Evolutionary conservation across 2,797 vertebrate genomes (phyloP), one percentile per base, ranked within the genome.

Genomic region (Coranthus polyacanthus): DNA sequence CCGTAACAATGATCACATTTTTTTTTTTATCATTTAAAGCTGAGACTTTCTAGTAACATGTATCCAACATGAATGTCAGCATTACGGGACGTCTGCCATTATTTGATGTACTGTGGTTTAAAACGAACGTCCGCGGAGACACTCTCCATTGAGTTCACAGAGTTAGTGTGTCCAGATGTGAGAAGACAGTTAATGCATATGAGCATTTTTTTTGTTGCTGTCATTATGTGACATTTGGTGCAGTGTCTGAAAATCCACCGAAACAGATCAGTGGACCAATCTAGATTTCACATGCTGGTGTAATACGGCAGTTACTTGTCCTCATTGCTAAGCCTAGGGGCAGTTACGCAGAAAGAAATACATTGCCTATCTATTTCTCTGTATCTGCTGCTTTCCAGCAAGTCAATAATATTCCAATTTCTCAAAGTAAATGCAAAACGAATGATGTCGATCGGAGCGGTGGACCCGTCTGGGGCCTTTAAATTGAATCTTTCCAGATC

Each of bases 401-500:
- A 86, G 70, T 88, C 80, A 79, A 88, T 91, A 87, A 83, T 83
- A 85, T 90, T 90, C 68, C 77, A 82, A 80, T 91, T 81, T 84
- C 85, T 85, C 56, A 54, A 70, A 69, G 73, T 80, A 83, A 89
- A 91, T 90, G 82, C 79, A 87, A 87, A 90, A 80, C 34, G 72
- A 90, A 87, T 71, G 59, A 84, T 86, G 79, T 85, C 44, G 52
- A 83, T 89, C 52, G 41, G 63, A 71, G 83, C 26, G 11, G 43
- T 34, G 77, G 63, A 43, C 47, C 60, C 72, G 71, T 68, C 78
- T 68, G 43, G 49, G 32, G 37, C 59, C 55, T 81, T 72, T 75
- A 89, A 90, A 91, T 92, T 87, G 63, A 91, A 92, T 89, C 77
- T 79, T 63, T 86, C 82, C 79, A 72, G 71, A 86, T 82, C 63